phyloP scores from a whole-genome alignment of 2,888 invertebrate genomes.

The Pedicia rivosa region DNA sequence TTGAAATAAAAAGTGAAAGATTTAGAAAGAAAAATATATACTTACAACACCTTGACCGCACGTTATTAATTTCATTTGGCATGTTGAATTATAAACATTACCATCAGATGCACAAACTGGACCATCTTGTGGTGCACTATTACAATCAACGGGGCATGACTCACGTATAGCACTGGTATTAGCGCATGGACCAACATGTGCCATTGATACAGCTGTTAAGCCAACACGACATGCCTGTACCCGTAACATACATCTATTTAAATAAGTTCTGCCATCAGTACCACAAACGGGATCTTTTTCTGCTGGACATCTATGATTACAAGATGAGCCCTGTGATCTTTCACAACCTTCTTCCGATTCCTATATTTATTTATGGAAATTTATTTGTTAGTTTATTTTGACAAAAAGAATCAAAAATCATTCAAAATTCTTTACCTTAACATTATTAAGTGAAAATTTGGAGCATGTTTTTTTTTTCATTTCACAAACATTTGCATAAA shows the following conservation, averaged over 20 bases:
- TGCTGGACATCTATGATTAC: constrained; percentile 58
- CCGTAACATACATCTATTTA: constrained; percentile 44
- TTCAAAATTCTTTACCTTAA: constrained; percentile 40
- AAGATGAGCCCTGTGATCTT: constrained; percentile 47
- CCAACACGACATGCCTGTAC: constrained; percentile 32
- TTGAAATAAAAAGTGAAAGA: not conserved
- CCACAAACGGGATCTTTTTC: constrained; percentile 81
- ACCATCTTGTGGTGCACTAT: constrained; percentile 72
- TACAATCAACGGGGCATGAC: constrained; percentile 78
- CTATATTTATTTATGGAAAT: constrained; percentile 19
- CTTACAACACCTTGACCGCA: constrained; percentile 47
- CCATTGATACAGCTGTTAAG: constrained; percentile 23
- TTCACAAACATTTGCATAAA: constrained; percentile 81
- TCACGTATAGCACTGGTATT: constrained; percentile 55
- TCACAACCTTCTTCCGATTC: constrained; percentile 43
- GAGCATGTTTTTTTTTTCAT: constrained; percentile 77
- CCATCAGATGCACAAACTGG: constrained; percentile 87
- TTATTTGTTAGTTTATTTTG: not conserved
- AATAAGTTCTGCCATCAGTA: constrained; percentile 71
- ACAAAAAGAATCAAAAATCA: not conserved
- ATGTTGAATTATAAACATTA: constrained; percentile 83
- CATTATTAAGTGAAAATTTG: constrained; percentile 65
- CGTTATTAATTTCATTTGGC: constrained; percentile 81
- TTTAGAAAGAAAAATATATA: not conserved
- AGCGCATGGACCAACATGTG: constrained; percentile 30